These are phyloP conservation scores for Sylvietta virens DNA, from an alignment of 2,113 vertebrate species.

Conservation along the genomic window DNA sequence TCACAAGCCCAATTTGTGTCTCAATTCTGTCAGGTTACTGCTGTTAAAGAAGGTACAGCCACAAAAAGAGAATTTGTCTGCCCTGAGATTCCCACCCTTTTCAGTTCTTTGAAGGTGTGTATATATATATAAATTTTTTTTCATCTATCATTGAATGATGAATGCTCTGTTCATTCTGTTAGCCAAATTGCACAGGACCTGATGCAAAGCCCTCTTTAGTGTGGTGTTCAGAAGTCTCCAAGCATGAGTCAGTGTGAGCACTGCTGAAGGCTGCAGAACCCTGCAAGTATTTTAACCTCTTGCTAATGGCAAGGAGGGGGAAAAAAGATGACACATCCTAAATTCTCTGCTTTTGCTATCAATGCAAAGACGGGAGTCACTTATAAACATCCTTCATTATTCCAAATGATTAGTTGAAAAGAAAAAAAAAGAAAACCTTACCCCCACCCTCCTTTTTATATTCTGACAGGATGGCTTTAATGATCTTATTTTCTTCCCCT, in stretches of 20 bases:
- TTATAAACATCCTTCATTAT: neutral
- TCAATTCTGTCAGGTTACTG: neutral
- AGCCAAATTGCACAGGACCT: neutral
- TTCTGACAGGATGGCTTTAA: neutral
- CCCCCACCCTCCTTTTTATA: rapidly evolving
- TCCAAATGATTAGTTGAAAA: neutral
- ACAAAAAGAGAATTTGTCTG: neutral
- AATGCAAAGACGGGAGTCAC: neutral
- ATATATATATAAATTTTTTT: neutral
- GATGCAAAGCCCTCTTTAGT: neutral
- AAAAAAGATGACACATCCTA: neutral
- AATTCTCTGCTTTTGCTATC: neutral
- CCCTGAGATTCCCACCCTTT: neutral
- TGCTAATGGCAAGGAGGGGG: neutral
- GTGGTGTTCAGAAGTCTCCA: neutral
- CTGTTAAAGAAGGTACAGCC: neutral
- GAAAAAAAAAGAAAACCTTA: neutral
- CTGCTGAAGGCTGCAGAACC: neutral
- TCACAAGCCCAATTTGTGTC: neutral
- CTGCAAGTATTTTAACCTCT: neutral
- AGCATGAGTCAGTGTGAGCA: neutral
- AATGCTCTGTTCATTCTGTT: neutral
- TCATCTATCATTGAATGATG: neutral
- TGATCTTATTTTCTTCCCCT: neutral
- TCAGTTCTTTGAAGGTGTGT: neutral